These are phyloP conservation scores for Hyperoplus lanceolatus DNA, from an alignment of 2,797 vertebrate genomes.

Conservation along the genomic window DNA sequence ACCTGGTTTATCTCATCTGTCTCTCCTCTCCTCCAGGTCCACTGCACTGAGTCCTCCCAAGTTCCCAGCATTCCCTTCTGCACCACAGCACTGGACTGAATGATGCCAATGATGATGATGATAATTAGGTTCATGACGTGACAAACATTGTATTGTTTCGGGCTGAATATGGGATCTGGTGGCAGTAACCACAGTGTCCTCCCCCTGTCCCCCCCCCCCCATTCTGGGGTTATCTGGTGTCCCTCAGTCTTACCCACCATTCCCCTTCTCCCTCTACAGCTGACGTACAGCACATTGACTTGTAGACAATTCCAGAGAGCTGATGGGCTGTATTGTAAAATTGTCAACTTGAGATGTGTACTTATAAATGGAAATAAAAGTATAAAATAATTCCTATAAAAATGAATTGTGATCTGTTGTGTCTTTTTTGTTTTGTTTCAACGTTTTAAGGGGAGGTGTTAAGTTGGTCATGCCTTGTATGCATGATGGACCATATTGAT, in stretches of 20 bases:
- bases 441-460: background rate
- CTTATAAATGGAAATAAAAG: constrained; percentile 84
- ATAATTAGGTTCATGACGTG: constrained; percentile 39
- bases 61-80: constrained; percentile 87
- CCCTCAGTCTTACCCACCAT: constrained; percentile 58
- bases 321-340: constrained; percentile 75
- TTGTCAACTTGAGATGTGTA: constrained; percentile 78
- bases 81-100: constrained; percentile 80
- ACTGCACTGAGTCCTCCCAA: constrained; percentile 84
- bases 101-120: constrained; percentile 42
- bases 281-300: constrained; percentile 57
- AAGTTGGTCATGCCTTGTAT: background rate
- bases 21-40: constrained; percentile 69
- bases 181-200: constrained; percentile 65
- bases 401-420: background rate
- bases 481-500: background rate
- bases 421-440: background rate
- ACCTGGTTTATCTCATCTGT: background rate
- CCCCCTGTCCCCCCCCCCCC: constrained; percentile 13
- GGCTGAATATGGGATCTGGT: constrained; percentile 72
- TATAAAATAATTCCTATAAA: constrained; percentile 69
- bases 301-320: constrained; percentile 74
- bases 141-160: constrained; percentile 57
- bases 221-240: constrained; percentile 66
- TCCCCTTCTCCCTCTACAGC: constrained; percentile 50